Evolutionary conservation across 2,113 vertebrate genomes (phyloP).

Genomic region (Mesembrinibis cayennensis): DNA sequence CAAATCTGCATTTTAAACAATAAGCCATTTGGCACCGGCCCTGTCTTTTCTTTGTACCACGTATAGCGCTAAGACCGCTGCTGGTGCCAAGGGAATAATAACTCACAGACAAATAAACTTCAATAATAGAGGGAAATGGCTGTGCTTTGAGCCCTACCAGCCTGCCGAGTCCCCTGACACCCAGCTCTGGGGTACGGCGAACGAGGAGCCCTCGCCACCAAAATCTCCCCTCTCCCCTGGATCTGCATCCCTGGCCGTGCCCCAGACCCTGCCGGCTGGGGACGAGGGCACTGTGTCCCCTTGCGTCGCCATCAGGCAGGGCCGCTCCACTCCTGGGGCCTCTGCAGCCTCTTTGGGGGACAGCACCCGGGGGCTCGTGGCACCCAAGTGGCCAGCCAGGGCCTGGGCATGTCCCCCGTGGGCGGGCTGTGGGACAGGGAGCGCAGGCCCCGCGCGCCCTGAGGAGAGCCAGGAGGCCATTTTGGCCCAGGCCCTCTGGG

Average conservation of each 20-base stretch:
- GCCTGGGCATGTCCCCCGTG: neutral
- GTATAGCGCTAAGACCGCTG: neutral
- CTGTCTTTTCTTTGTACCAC: neutral
- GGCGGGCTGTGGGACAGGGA: neutral
- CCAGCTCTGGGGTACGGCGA: neutral
- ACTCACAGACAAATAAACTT: neutral
- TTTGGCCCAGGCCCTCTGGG: neutral
- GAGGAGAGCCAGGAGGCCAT: neutral
- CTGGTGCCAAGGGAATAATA: neutral
- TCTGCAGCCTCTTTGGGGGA: neutral
- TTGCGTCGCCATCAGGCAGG: neutral
- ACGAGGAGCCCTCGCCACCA: neutral
- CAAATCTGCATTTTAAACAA: neutral
- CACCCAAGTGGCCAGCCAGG: neutral
- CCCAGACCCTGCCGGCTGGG: accelerated
- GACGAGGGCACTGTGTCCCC: neutral
- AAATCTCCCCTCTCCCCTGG: neutral
- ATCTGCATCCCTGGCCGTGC: accelerated
- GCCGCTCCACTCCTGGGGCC: neutral
- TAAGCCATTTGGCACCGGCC: neutral
- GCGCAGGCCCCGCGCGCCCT: accelerated
- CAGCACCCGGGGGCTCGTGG: accelerated
- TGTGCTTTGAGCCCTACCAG: neutral
- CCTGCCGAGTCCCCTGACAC: neutral
- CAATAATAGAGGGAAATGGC: neutral